A percentile compares a stretch with the other conserved stretches of the same genome.
Conservation (phyloP, 1,140 invertebrate genomes). For the Zaprionus tsacasi region DNA sequence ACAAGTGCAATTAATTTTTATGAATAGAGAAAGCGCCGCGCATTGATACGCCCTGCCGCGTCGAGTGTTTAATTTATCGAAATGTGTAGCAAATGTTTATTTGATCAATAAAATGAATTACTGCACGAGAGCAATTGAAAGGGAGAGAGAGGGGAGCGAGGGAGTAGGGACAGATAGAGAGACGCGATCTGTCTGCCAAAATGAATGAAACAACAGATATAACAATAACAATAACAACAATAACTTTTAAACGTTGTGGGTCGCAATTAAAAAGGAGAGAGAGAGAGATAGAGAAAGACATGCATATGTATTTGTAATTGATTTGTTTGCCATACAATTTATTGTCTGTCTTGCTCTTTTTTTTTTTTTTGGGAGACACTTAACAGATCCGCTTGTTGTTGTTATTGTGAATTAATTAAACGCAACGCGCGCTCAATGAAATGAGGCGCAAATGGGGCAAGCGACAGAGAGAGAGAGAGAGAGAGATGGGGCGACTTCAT, state of each 20-base stretch:
- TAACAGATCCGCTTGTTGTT: slow-evolving; percentile 24
- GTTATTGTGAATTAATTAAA: slow-evolving; percentile 69
- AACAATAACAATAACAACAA: slow-evolving; percentile 29
- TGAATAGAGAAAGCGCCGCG: slow-evolving; percentile 66
- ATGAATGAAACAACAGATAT: slow-evolving; percentile 63
- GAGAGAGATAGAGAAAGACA: not conserved
- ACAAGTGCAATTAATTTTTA: slow-evolving; percentile 81
- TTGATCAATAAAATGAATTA: slow-evolving; percentile 83
- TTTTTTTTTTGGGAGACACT: slow-evolving; percentile 37
- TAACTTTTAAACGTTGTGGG: slow-evolving; percentile 34
- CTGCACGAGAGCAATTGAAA: slow-evolving; percentile 53
- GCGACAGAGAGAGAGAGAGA: not conserved
- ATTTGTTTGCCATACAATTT: slow-evolving; percentile 79
- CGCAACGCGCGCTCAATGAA: slow-evolving; percentile 47
- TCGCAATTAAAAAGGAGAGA: slow-evolving; percentile 37
- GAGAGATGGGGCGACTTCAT: not conserved
- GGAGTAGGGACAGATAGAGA: not conserved
- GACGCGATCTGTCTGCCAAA: slow-evolving; percentile 40
- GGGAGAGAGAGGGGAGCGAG: not conserved
- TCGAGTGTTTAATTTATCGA: slow-evolving; percentile 75
- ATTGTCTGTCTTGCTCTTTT: slow-evolving; percentile 41
- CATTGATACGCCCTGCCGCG: slow-evolving; percentile 57
- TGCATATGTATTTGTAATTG: slow-evolving; percentile 64
- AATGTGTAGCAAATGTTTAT: slow-evolving; percentile 81
- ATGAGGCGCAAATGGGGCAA: slow-evolving; percentile 36